Conservation (phyloP, 53 echinoderm and acorn worm genomes). For the Holothuria scabra region DNA sequence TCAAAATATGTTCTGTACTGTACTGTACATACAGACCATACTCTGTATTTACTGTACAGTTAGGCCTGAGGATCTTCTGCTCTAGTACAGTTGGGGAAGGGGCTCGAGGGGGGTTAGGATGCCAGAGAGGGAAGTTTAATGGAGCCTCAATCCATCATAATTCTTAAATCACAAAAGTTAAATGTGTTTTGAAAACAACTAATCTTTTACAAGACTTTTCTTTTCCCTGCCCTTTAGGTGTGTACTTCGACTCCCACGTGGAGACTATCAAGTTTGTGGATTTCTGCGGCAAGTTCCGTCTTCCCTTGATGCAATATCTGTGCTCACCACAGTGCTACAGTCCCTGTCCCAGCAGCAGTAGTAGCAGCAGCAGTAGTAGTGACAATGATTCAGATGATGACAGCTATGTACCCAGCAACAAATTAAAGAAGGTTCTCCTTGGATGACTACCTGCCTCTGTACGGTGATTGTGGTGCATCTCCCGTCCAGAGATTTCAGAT, state of each 20-base stretch:
- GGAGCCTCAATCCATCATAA: too few relatives aligned
- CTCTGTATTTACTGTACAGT: too few relatives aligned
- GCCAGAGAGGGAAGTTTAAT: too few relatives aligned
- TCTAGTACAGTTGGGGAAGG: too few relatives aligned
- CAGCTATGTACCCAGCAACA: slow-evolving; percentile 65
- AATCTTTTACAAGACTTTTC: too few relatives aligned
- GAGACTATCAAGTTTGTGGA: slow-evolving; percentile 97
- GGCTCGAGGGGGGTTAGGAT: too few relatives aligned
- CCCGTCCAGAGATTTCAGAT: neutral
- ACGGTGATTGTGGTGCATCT: slow-evolving; percentile 27
- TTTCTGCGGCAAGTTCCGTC: slow-evolving; percentile 96
- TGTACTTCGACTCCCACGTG: slow-evolving; percentile 85
- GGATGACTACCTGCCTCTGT: slow-evolving; percentile 51
- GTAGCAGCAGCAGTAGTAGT: slow-evolving; percentile 64
- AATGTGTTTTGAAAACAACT: too few relatives aligned
- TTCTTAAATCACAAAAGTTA: too few relatives aligned
- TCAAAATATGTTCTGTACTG: too few relatives aligned
- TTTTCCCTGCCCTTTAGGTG: slow-evolving; percentile 54
- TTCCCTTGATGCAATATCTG: slow-evolving; percentile 93
- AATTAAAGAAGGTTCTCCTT: slow-evolving; percentile 85
- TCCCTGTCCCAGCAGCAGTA: slow-evolving; percentile 62
- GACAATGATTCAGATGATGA: slow-evolving; percentile 87
- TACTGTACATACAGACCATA: too few relatives aligned
- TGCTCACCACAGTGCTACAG: slow-evolving; percentile 88
- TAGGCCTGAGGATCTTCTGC: too few relatives aligned